phyloP scores from a whole-genome alignment of 2,888 invertebrate genomes.

The Tipula lateralis region DNA sequence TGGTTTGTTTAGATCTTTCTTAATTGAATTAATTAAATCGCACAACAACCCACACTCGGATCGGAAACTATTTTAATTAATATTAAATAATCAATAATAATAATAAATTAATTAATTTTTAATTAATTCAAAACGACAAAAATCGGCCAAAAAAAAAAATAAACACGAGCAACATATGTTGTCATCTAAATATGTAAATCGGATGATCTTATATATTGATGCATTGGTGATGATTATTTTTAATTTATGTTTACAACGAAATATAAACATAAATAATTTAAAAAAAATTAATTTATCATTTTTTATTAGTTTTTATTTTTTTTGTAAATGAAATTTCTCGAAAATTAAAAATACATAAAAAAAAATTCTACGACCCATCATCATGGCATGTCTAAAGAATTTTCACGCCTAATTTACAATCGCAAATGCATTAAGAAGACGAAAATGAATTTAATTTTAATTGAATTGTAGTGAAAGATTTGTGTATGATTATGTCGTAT shows the following conservation, averaged over 20 bases:
- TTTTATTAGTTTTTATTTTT: too few relatives aligned
- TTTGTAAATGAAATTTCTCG: not conserved
- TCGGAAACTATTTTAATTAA: not conserved
- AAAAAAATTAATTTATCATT: not conserved
- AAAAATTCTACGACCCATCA: not conserved
- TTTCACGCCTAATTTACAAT: slow-evolving; percentile 5
- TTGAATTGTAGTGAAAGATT: slow-evolving; percentile 24
- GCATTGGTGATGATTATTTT: not conserved
- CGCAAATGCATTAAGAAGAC: not conserved
- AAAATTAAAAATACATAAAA: not conserved
- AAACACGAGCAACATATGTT: not conserved
- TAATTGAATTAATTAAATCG: slow-evolving; percentile 11
- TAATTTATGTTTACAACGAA: slow-evolving; percentile 16
- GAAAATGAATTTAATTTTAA: slow-evolving; percentile 5
- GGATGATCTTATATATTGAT: not conserved
- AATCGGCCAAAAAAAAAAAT: not conserved
- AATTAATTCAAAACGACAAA: slow-evolving; percentile 1
- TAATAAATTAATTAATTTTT: slow-evolving; percentile 24
- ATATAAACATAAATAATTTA: not conserved
- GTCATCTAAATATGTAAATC: not conserved
- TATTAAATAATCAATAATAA: slow-evolving; percentile 13
- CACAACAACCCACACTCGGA: not conserved
- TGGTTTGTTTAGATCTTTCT: not conserved
- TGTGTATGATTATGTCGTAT: not conserved
- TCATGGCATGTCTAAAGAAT: not conserved